These are phyloP conservation scores for Drosophila ochracea DNA, from an alignment of 2,888 invertebrate species.

Conservation along the genomic window DNA sequence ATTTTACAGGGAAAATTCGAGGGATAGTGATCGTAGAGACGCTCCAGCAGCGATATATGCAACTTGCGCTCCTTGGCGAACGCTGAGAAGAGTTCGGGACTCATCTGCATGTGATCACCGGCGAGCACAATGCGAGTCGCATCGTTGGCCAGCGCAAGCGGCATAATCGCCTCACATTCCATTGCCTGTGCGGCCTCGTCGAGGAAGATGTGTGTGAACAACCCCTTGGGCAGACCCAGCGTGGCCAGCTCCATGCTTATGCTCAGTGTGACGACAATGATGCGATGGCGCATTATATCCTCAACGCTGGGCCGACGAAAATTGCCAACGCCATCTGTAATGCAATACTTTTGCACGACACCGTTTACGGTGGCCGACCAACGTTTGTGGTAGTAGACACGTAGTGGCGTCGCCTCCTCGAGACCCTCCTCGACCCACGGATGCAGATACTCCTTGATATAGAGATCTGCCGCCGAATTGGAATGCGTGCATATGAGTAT, in stretches of 20 bases:
- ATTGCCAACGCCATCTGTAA: slow-evolving; percentile 88
- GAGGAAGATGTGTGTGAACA: slow-evolving; percentile 91
- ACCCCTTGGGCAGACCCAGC: slow-evolving; percentile 88
- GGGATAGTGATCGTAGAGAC: slow-evolving; percentile 92
- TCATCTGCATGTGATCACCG: slow-evolving; percentile 94
- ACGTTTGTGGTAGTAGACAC: slow-evolving; percentile 92
- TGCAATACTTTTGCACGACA: slow-evolving; percentile 90
- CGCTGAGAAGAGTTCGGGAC: slow-evolving; percentile 92
- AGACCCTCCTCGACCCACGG: slow-evolving; percentile 90
- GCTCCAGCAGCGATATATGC: slow-evolving; percentile 91
- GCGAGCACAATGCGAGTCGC: slow-evolving; percentile 92
- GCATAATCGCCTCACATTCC: slow-evolving; percentile 94
- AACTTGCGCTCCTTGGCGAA: slow-evolving; percentile 90
- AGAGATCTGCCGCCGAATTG: slow-evolving; percentile 94
- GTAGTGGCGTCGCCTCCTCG: slow-evolving; percentile 89
- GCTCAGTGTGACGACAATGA: slow-evolving; percentile 92
- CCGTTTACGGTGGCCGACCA: slow-evolving; percentile 92
- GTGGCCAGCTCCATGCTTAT: slow-evolving; percentile 91
- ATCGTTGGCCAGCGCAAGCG: slow-evolving; percentile 90
- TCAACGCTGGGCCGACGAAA: slow-evolving; percentile 90
- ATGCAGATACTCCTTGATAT: slow-evolving; percentile 93
- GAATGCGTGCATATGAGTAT: slow-evolving; percentile 94
- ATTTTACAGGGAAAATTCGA: slow-evolving; percentile 91
- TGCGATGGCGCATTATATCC: slow-evolving; percentile 89
- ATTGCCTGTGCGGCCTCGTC: slow-evolving; percentile 95